Base-by-base conservation (phyloP, 35 echinoderm and acorn worm species). In the Patiria miniata region DNA sequence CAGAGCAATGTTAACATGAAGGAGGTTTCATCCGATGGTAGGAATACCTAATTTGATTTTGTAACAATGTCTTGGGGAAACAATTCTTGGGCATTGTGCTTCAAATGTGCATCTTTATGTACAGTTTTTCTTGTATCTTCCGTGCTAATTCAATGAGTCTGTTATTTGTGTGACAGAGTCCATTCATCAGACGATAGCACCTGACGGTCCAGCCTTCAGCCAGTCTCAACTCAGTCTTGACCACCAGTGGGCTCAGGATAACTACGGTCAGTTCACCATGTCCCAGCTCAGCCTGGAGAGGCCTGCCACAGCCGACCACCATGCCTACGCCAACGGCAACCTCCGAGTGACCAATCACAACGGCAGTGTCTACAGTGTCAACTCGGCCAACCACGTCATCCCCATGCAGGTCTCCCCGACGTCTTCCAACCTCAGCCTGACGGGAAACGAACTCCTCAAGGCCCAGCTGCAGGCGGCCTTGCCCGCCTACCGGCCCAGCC, bases 201-300 rank as follows among this genome's bases (percentile, higher is more conserved):
- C 56, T 38, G 82, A 93, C 40, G 81, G 82, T 37, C 92, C 89
- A 17, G 26, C 65, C 29, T 89, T 81, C 82, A 90, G 52, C 77
- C 88, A 89, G 78, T 90, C 87, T 86, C 87, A 90, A 85, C 83
- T 86, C 53, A 88, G 87, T 85, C 78, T 86, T 40, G 92, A 90
- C 39, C 81, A 90, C 39, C 88, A 90, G 17, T 81, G 68, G 73
- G 60, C 81, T 77, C 81, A 90, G 34, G 88, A 90, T 23, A 83
- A 56, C 42, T 32, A 87, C 37, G 89, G 90, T 22, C 85, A 87
- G 18, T 92, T 82, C 80, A 92, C 80, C 26, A 85, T 80, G 29
- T 95, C 93, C 16, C 85, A 95, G 85, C 86, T 95, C 6, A 95
- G 93, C 85, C 90, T 95, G 18, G 93, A 95, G 19, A 95, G 89